Percentiles rank a stretch among this genome's conserved stretches.
Evolutionary conservation across 2,797 vertebrate species (phyloP).

Genomic region (Aplochiton taeniatus): DNA sequence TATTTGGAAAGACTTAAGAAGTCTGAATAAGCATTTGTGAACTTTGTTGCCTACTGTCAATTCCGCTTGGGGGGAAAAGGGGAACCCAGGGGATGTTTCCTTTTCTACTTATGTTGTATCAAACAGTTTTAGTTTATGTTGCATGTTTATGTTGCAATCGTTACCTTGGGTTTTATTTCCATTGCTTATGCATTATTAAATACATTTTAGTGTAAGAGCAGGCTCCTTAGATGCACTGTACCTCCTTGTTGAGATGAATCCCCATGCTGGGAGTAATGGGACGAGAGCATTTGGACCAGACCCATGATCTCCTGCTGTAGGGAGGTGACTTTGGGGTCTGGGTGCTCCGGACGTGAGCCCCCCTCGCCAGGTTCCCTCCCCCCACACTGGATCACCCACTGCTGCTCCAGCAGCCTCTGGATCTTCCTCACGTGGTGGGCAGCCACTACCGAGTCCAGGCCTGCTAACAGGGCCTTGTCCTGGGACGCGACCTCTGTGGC

Average conservation of each 20-base stretch:
- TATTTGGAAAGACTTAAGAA: too few species aligned
- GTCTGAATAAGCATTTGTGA: too few species aligned
- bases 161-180: too few species aligned
- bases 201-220: too few species aligned
- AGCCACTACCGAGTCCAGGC: conserved; percentile 50
- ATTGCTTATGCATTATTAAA: too few species aligned
- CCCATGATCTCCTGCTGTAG: conserved; percentile 89
- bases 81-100: too few species aligned
- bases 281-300: conserved; percentile 83
- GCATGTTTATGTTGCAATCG: too few species aligned
- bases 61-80: too few species aligned
- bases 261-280: conserved; percentile 73
- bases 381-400: conserved; percentile 89
- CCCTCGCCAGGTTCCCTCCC: conserved; percentile 72
- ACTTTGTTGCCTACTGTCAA: too few species aligned
- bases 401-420: conserved; percentile 88
- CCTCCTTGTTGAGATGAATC: conserved; percentile 43
- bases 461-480: conserved; percentile 12
- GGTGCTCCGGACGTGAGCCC: conserved; percentile 76
- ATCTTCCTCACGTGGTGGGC: conserved; percentile 86
- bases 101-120: too few species aligned
- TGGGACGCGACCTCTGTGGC: neutral
- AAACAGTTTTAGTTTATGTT: too few species aligned
- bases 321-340: conserved; percentile 84
- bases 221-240: conserved; percentile 33